These are phyloP conservation scores for Nomada ruficornis DNA, from an alignment of 2,888 invertebrate genomes.

Conservation along the genomic window DNA sequence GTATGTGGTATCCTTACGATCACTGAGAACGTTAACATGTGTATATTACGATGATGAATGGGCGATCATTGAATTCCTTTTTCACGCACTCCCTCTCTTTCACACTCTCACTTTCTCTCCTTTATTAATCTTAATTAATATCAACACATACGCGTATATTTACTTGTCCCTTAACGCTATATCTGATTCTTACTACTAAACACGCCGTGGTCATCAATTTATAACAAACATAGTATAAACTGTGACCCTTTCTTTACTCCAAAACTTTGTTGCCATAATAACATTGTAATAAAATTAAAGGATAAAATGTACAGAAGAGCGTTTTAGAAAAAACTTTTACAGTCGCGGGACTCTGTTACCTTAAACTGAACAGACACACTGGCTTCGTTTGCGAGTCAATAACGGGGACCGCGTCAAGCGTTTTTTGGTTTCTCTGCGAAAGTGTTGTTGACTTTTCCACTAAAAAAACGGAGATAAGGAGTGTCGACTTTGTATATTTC, in stretches of 20 bases:
- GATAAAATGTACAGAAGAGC: conserved; percentile 84
- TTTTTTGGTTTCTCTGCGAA: conserved; percentile 31
- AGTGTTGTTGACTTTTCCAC: conserved; percentile 26
- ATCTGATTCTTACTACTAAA: conserved; percentile 68
- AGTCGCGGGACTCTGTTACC: conserved; percentile 79
- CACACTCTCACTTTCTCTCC: conserved; percentile 49
- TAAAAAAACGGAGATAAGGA: conserved; percentile 24
- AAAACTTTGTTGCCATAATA: conserved; percentile 64
- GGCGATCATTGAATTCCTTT: conserved; percentile 44
- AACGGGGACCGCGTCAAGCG: conserved; percentile 58
- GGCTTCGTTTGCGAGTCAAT: conserved; percentile 53
- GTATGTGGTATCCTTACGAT: conserved; percentile 37
- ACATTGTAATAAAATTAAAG: conserved; percentile 80
- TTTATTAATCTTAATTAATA: conserved; percentile 52
- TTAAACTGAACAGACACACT: conserved; percentile 79
- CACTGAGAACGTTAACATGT: conserved; percentile 50
- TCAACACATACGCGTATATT: conserved; percentile 66
- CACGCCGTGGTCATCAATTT: conserved; percentile 70
- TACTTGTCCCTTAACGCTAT: conserved; percentile 64
- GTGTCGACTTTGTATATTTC: not conserved
- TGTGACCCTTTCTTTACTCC: conserved; percentile 67
- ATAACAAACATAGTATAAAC: conserved; percentile 74
- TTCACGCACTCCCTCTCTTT: conserved; percentile 50
- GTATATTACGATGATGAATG: conserved; percentile 61
- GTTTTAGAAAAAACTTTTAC: conserved; percentile 78